A percentile compares a stretch with the other conserved stretches of the same genome.
phyloP scores from a whole-genome alignment of 2,888 invertebrate genomes.

The Campaea margaritaria region DNA sequence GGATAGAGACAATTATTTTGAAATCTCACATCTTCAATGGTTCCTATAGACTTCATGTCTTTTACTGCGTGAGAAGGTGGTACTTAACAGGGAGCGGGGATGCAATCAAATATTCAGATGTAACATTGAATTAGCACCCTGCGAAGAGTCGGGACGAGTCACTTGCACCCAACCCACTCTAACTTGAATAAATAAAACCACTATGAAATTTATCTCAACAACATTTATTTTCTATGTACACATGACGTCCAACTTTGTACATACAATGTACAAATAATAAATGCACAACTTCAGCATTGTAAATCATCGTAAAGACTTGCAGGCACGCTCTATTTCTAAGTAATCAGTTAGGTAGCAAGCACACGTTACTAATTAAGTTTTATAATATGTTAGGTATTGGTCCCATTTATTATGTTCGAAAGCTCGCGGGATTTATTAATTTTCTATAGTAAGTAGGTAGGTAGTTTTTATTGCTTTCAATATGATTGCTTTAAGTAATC shows the following conservation, averaged over 20 bases:
- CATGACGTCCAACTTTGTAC: conserved; percentile 74
- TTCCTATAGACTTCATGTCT: too few species aligned
- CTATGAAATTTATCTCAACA: conserved; percentile 64
- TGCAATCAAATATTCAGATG: too few species aligned
- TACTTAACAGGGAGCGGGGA: too few species aligned
- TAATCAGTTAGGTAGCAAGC: conserved; percentile 55
- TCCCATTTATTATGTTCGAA: conserved; percentile 66
- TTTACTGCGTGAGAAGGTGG: too few species aligned
- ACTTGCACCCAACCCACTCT: too few species aligned
- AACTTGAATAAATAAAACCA: conserved; percentile 41
- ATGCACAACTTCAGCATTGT: conserved; percentile 85
- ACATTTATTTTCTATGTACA: conserved; percentile 84
- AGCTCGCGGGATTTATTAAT: conserved; percentile 48
- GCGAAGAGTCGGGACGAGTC: too few species aligned
- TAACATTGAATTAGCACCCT: too few species aligned
- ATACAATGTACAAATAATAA: conserved; percentile 83
- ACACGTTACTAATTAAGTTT: conserved; percentile 51
- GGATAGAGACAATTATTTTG: too few species aligned
- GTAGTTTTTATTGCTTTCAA: conserved; percentile 16
- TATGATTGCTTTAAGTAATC: conserved; percentile 16
- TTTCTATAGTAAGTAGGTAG: conserved; percentile 31
- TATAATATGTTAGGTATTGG: conserved; percentile 66
- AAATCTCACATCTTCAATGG: too few species aligned
- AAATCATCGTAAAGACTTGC: conserved; percentile 65
- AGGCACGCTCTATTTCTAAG: conserved; percentile 59